Evolutionary conservation across 1,140 invertebrate genomes (phyloP).

Genomic region (Sitophilus oryzae): DNA sequence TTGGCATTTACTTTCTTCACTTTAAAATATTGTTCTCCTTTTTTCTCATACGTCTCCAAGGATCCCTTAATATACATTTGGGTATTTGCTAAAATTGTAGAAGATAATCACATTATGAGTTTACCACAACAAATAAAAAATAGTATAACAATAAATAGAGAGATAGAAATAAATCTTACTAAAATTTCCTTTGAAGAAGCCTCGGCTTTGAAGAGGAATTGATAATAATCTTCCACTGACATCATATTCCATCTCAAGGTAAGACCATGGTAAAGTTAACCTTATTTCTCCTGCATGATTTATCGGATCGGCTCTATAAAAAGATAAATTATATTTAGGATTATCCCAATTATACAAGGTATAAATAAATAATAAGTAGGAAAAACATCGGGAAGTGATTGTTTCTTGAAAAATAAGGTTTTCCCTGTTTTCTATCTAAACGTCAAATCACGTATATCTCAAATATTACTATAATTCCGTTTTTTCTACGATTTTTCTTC

Average conservation of each 20-base stretch:
- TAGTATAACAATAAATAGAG: too few relatives aligned
- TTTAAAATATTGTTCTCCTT: conserved; percentile 55
- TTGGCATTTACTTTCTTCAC: conserved; percentile 56
- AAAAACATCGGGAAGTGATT: neutral
- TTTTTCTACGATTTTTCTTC: too few relatives aligned
- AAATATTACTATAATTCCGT: too few relatives aligned
- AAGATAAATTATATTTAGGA: conserved; percentile 2
- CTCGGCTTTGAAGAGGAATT: conserved; percentile 59
- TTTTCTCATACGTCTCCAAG: conserved; percentile 51
- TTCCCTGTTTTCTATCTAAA: too few relatives aligned
- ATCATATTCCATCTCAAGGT: conserved; percentile 60
- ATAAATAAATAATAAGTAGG: neutral
- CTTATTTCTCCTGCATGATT: conserved; percentile 54
- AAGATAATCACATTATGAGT: too few relatives aligned
- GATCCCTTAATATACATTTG: conserved; percentile 33
- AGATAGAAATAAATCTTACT: too few relatives aligned
- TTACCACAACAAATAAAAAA: neutral
- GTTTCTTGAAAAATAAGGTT: too few relatives aligned
- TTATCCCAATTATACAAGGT: neutral
- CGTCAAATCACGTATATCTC: too few relatives aligned
- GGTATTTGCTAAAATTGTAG: conserved; percentile 34
- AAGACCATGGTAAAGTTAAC: conserved; percentile 52
- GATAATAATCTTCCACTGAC: conserved; percentile 59
- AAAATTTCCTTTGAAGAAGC: conserved; percentile 62
- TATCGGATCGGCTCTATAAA: conserved; percentile 54